Conservation (phyloP, 2,888 invertebrate genomes). For the Limnephilus rhombicus region DNA sequence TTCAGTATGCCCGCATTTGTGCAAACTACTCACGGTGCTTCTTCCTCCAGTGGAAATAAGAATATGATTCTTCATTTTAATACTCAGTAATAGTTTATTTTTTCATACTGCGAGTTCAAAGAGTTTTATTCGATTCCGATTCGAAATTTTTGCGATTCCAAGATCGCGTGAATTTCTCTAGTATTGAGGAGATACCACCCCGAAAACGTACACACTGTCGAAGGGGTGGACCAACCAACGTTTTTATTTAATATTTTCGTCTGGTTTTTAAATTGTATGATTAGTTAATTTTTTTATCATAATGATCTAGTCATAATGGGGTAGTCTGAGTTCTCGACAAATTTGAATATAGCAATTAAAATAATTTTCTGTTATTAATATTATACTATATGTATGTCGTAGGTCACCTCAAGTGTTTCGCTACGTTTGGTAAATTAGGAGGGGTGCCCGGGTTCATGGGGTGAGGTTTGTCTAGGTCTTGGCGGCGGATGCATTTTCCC, state of each 20-base stretch:
- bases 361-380: too few species aligned
- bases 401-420: too few species aligned
- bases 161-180: background rate
- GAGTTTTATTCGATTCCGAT: slow-evolving; percentile 46
- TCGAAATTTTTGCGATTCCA: slow-evolving; percentile 23
- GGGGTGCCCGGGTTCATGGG: too few species aligned
- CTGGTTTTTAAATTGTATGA: background rate
- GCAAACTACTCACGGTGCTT: slow-evolving; percentile 1
- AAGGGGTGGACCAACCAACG: background rate
- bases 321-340: too few species aligned
- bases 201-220: background rate
- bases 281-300: background rate
- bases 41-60: slow-evolving; percentile 6
- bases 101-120: background rate
- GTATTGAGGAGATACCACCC: background rate
- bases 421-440: too few species aligned
- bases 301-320: too few species aligned
- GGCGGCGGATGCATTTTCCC: too few species aligned
- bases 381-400: too few species aligned
- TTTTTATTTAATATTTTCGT: background rate
- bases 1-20: background rate
- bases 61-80: slow-evolving; percentile 42
- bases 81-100: background rate
- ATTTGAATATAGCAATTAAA: too few species aligned
- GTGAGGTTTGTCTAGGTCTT: too few species aligned